phyloP scores from a whole-genome alignment of 2,888 invertebrate genomes.

The Euplagia quadripunctaria region DNA sequence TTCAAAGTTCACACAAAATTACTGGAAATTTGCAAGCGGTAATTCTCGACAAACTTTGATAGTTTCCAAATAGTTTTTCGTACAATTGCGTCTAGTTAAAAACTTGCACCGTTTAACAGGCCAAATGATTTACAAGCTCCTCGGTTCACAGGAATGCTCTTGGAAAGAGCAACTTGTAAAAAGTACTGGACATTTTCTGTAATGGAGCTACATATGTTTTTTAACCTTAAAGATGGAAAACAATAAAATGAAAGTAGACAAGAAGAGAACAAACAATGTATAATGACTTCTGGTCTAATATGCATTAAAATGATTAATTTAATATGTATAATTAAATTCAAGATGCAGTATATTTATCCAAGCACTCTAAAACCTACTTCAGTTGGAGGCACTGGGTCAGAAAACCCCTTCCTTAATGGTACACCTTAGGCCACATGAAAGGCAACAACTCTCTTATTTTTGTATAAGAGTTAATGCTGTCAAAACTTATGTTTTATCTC shows the following conservation, averaged over 20 bases:
- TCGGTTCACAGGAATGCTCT: constrained; percentile 9
- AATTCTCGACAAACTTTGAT: constrained; percentile 71
- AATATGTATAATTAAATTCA: no score
- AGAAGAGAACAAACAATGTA: no score
- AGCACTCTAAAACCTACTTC: no score
- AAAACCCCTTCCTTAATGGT: no score
- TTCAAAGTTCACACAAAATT: constrained; percentile 70
- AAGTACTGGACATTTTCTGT: background rate
- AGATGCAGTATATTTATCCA: no score
- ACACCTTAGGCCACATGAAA: no score
- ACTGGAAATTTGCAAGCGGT: constrained; percentile 71
- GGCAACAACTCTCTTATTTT: no score
- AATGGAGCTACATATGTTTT: background rate
- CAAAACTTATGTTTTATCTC: no score
- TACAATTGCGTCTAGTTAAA: constrained; percentile 66
- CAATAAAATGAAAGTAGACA: background rate
- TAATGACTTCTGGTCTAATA: no score
- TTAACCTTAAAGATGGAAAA: background rate
- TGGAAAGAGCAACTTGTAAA: constrained; percentile 17
- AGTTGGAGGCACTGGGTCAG: no score
- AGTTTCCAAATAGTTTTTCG: constrained; percentile 73
- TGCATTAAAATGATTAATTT: no score
- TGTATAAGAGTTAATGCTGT: no score
- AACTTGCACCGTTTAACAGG: constrained; percentile 58
- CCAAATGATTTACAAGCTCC: constrained; percentile 53